A percentile compares a stretch with the other conserved stretches of the same genome.
Evolutionary conservation across 1,140 invertebrate genomes (phyloP).

Genomic region (Zaprionus capensis): DNA sequence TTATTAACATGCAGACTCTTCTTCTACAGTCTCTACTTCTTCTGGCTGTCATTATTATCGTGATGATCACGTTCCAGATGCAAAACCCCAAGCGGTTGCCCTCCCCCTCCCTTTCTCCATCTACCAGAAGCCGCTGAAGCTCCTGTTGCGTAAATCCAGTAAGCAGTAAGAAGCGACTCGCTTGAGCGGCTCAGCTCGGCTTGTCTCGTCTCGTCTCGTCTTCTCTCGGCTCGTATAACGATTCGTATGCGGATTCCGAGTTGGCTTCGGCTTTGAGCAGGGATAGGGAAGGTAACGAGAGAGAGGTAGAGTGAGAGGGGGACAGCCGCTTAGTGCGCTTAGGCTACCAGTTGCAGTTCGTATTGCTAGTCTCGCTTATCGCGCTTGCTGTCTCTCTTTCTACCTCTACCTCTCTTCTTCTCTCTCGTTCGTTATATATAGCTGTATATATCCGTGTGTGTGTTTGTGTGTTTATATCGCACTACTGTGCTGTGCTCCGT

Average conservation of each 20-base stretch:
- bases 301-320: not conserved
- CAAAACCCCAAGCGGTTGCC: conserved; percentile 15
- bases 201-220: conserved; percentile 5
- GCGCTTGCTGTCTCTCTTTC: not conserved
- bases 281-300: not conserved
- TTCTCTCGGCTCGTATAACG: not conserved
- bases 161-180: conserved; percentile 62
- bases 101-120: not conserved
- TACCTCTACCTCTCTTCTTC: not conserved
- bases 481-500: conserved; percentile 42
- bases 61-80: conserved; percentile 67
- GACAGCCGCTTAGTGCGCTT: conserved; percentile 46
- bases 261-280: not conserved
- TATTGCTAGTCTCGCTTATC: conserved; percentile 43
- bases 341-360: conserved; percentile 45
- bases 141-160: conserved; percentile 82
- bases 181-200: conserved; percentile 50
- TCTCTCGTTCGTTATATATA: conserved; percentile 1
- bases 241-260: conserved; percentile 4
- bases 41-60: conserved; percentile 62
- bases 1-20: conserved; percentile 31
- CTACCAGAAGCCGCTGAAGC: conserved; percentile 66
- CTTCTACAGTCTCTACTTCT: conserved; percentile 34
- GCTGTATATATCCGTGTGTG: conserved; percentile 7
- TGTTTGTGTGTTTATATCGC: conserved; percentile 36